Percentiles rank a stretch among this genome's conserved stretches.
phyloP scores from a whole-genome alignment of 2,113 vertebrate genomes.

The Eulemur macaco region DNA sequence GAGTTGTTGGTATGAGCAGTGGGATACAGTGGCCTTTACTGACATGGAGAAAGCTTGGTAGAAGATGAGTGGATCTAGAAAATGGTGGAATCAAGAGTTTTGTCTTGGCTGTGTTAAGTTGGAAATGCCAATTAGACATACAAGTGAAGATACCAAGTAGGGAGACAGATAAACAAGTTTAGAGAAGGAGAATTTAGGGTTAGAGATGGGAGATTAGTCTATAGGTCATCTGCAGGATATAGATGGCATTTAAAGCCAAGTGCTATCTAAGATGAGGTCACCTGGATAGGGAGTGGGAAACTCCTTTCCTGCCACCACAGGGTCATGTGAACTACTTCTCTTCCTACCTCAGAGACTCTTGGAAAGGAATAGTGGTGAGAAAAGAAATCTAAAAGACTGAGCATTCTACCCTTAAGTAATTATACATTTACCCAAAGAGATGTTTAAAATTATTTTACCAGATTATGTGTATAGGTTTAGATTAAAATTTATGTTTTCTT shows the following conservation, averaged over 20 bases:
- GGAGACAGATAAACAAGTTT: neutral
- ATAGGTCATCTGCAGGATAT: neutral
- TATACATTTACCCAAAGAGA: neutral
- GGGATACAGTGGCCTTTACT: neutral
- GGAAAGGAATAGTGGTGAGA: neutral
- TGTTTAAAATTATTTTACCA: neutral
- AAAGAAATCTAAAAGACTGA: neutral
- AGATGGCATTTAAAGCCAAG: neutral
- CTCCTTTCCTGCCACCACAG: neutral
- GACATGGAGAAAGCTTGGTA: neutral
- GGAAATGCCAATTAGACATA: neutral
- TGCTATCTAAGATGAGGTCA: neutral
- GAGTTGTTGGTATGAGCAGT: neutral
- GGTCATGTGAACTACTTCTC: neutral
- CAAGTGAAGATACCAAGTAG: neutral
- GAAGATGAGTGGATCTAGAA: neutral
- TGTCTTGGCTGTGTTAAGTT: neutral
- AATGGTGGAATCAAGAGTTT: neutral
- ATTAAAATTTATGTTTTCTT: constrained; percentile 22
- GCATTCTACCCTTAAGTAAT: neutral
- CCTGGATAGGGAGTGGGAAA: neutral
- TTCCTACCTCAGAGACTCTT: neutral
- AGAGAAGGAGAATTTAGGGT: neutral
- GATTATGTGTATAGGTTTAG: neutral
- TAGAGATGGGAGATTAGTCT: neutral